Conservation (phyloP, 2,113 vertebrate genomes). For the Chaetura pelagica region DNA sequence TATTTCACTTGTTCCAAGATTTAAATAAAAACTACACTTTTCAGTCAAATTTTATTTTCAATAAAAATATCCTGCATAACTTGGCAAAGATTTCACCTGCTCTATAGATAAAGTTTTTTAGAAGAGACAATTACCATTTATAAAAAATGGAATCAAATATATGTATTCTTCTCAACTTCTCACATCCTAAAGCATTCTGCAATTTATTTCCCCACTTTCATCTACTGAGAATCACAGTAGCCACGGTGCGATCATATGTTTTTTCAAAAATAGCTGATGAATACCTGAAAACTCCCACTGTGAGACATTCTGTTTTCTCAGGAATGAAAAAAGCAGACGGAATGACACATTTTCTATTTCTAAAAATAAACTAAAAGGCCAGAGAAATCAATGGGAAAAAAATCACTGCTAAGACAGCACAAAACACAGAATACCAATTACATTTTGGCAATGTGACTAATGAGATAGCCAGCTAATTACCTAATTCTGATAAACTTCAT, state of each 20-base stretch:
- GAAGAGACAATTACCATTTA: slow-evolving; percentile 67
- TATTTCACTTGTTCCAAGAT: not conserved
- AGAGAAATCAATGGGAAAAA: slow-evolving; percentile 60
- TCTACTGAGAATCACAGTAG: slow-evolving; percentile 65
- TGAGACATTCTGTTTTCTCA: slow-evolving; percentile 67
- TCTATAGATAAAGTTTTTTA: slow-evolving; percentile 61
- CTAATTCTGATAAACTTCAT: slow-evolving; percentile 30
- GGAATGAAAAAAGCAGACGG: slow-evolving; percentile 43
- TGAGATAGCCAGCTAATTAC: slow-evolving; percentile 5
- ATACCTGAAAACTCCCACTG: slow-evolving; percentile 73
- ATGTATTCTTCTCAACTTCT: slow-evolving; percentile 21
- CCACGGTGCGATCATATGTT: slow-evolving; percentile 76
- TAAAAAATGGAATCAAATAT: slow-evolving; percentile 65
- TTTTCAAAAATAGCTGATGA: slow-evolving; percentile 78
- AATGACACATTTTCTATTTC: slow-evolving; percentile 71
- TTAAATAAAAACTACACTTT: not conserved
- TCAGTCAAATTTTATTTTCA: slow-evolving; percentile 50
- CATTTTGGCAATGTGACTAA: slow-evolving; percentile 37
- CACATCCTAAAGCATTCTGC: slow-evolving; percentile 58
- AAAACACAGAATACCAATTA: not conserved
- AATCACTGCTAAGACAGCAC: slow-evolving; percentile 15
- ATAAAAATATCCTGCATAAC: slow-evolving; percentile 44
- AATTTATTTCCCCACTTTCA: slow-evolving; percentile 65
- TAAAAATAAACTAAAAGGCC: slow-evolving; percentile 68
- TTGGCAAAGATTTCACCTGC: slow-evolving; percentile 12